Evolutionary conservation across 2,888 invertebrate species (phyloP), one percentile per base, ranked within the genome.

Genomic region (Apotomis turbidana): DNA sequence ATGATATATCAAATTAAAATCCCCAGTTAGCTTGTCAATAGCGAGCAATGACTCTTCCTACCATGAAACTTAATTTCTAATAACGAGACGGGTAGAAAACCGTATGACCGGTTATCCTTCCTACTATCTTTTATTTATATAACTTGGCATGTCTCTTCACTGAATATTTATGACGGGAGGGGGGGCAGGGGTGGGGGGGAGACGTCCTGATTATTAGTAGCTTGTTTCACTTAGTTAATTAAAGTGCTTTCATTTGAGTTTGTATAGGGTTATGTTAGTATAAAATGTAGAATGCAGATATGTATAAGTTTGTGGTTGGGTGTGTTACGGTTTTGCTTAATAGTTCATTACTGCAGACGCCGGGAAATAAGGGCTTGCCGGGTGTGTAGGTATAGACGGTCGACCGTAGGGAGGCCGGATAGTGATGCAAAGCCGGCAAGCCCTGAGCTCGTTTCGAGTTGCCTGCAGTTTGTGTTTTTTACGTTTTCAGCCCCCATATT

Each of bases 161-260:
- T 68, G 62, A 72, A 72, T 72, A 72, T 72, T 68, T 72, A 68
- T 68, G 52, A n/a, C 8, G 57, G 60, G 67, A 55, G 59, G 67
- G 60, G 59, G 59, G n/a, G 55, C 38, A 49, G 38, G 12, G 27
- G 12, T 6, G 63, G 9, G n/a, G 54, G 51, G 38, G n/a, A 36
- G 55, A 52, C 8, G 60, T 54, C 38, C 41, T 57, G 51, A 51
- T 61, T 68, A 59, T 58, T 58, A 72, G 67, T 49, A 52, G 62
- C 27, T 68, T 60, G 55, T 15, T 38, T 38, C 67, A 67, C 71
- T 71, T 61, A 71, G 55, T 67, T 71, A 71, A 71, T 71, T 71
- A 67, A 71, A 71, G 55, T 61, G 66, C 5, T 54, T 66, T 71
- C 49, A 58, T 58, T 36, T 41, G 49, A 41, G 12, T 69, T 61